A percentile compares a stretch with the other conserved stretches of the same genome.
These are phyloP conservation scores for Chaetophractus vellerosus DNA, from an alignment of 2,797 vertebrate genomes.

Conservation along the genomic window DNA sequence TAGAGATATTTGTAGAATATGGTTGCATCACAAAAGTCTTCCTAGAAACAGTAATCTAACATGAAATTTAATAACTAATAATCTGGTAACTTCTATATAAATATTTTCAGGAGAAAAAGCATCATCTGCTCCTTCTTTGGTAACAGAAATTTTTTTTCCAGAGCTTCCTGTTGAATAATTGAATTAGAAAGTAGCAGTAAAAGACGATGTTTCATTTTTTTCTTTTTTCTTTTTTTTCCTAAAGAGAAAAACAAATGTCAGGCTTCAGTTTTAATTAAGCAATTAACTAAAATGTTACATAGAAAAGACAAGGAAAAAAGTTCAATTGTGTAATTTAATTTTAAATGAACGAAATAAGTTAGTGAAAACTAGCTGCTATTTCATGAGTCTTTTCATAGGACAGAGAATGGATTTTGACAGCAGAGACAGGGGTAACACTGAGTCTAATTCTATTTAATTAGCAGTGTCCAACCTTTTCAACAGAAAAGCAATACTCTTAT, in stretches of 20 bases:
- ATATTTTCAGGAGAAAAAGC: constrained; percentile 18
- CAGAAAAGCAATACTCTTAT: constrained; percentile 78
- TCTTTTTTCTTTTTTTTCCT: background rate
- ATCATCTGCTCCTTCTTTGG: constrained; percentile 26
- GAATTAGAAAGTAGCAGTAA: constrained; percentile 33
- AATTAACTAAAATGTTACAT: constrained; percentile 80
- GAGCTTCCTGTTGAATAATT: constrained; percentile 47
- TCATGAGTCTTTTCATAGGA: constrained; percentile 59
- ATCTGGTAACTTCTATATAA: background rate
- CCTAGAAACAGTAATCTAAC: constrained; percentile 30
- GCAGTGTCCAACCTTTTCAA: constrained; percentile 63
- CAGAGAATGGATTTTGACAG: constrained; percentile 78
- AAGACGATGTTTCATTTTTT: background rate
- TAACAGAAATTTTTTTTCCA: constrained; percentile 41
- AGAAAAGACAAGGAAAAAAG: constrained; percentile 75
- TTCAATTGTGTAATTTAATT: constrained; percentile 77
- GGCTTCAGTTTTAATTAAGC: constrained; percentile 80
- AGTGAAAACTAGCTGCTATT: constrained; percentile 71
- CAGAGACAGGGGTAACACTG: constrained; percentile 30
- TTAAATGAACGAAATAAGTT: constrained; percentile 71
- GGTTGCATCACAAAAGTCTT: background rate
- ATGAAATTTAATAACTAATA: constrained; percentile 19
- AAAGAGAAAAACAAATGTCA: constrained; percentile 82
- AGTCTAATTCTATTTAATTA: constrained; percentile 79
- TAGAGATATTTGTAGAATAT: background rate